These are phyloP conservation scores for Conopomorpha cramerella DNA, from an alignment of 1,140 invertebrate genomes.

Conservation along the genomic window DNA sequence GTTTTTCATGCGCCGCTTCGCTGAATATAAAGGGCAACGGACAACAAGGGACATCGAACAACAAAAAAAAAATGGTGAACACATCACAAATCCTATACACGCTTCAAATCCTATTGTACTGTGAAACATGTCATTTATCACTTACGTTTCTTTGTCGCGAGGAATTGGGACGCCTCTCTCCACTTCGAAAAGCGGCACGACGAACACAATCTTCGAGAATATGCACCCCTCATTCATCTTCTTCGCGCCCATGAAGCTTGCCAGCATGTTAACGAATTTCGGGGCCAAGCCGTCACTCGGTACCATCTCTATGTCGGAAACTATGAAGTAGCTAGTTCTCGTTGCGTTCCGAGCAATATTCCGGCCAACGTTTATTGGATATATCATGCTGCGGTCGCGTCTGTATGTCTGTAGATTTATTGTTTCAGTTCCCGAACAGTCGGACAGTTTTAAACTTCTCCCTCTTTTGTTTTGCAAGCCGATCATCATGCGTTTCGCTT, in stretches of 20 bases:
- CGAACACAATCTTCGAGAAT: slow-evolving; percentile 65
- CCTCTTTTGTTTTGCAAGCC: slow-evolving; percentile 7
- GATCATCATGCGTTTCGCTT: slow-evolving; percentile 38
- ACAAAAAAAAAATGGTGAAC: neutral
- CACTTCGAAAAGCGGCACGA: slow-evolving; percentile 77
- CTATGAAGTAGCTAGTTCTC: slow-evolving; percentile 69
- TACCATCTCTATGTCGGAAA: slow-evolving; percentile 77
- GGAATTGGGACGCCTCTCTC: slow-evolving; percentile 65
- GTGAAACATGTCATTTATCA: slow-evolving; percentile 21
- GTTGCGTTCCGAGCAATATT: slow-evolving; percentile 70
- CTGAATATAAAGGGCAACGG: too few relatives aligned
- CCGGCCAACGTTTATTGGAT: slow-evolving; percentile 78
- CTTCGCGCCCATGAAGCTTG: slow-evolving; percentile 44
- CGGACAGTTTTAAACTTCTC: slow-evolving; percentile 28
- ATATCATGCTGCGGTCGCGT: slow-evolving; percentile 60
- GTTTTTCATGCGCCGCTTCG: too few relatives aligned
- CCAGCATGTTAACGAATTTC: slow-evolving; percentile 66
- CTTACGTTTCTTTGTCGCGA: slow-evolving; percentile 60
- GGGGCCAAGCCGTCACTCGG: slow-evolving; percentile 68
- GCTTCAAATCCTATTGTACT: too few relatives aligned
- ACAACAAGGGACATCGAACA: slow-evolving; percentile 3
- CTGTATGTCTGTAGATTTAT: slow-evolving; percentile 55
- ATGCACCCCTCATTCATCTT: slow-evolving; percentile 36
- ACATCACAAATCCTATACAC: too few relatives aligned
- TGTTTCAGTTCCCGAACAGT: slow-evolving; percentile 36